Evolutionary conservation across 2,888 invertebrate species (phyloP), one percentile per base, ranked within the genome.

Genomic region (Noctua comes): DNA sequence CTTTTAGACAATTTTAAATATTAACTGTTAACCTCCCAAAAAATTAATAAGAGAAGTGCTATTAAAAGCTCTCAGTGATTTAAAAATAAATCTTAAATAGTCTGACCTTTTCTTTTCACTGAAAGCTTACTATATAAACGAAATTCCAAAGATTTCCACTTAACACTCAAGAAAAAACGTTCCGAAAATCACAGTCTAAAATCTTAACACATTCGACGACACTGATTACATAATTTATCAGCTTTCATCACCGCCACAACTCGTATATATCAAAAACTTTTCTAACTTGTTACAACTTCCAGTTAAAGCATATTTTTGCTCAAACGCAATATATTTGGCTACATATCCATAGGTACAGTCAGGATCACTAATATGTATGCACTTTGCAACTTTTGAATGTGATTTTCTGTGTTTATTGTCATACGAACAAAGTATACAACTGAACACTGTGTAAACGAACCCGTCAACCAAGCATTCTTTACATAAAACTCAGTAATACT

Each of bases 181-280:
- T 6, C 27, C 6, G 16, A 66, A 69, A 82, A 73, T 73, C 72
- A 62, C 65, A 59, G 36, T 31, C 68, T 2, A 69, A 71, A 85
- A 62, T 64, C 40, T 81, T 59, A 75, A 71, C 57, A 80, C 62
- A 40, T 85, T 85, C 27, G 54, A 68, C 51, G 51, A 46, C 68
- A 59, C 77, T 86, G 83, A 84, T 84, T 86, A 86, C 46, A 74
- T 74, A 48, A 86, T 82, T 68, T 77, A 84, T 84, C 83, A 77
- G 31, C 57, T 82, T 84, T 65, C 46, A 69, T 84, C 84, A 82
- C 54, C 57, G 48, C 51, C 57, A 54, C 51, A 4, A n/a, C 69
- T 54, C 83, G 54, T 82, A 66, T 82, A 66, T 51, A 84, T 82
- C 86, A 84, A 48, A 83, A 84, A 84, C 77, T 86, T 69, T 27